A percentile compares a stretch with the other conserved stretches of the same genome.
Conservation (phyloP, 2,797 vertebrate species). For the Nothura maculosa region DNA sequence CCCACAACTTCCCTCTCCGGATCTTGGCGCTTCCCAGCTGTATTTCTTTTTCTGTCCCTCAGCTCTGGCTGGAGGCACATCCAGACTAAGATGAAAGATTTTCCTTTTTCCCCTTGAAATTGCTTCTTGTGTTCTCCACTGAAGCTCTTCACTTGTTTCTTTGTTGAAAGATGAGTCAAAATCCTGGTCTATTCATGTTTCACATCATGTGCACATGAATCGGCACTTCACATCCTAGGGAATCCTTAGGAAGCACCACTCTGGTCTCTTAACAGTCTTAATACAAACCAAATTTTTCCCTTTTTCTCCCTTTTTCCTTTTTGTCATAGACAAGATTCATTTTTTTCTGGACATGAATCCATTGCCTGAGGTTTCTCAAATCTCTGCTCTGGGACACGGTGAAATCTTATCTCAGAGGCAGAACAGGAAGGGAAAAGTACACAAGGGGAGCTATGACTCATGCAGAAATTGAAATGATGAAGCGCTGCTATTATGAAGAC, state of each 20-base stretch:
- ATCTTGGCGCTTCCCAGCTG: not conserved
- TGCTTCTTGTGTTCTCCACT: not conserved
- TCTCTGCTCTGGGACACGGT: constrained; percentile 54
- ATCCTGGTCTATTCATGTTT: constrained; percentile 69
- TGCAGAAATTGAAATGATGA: constrained; percentile 55
- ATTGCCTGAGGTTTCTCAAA: constrained; percentile 50
- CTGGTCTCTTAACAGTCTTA: constrained; percentile 68
- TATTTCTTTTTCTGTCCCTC: not conserved
- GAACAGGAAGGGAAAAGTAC: constrained; percentile 31
- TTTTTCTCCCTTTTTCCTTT: constrained; percentile 7
- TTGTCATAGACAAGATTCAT: constrained; percentile 33
- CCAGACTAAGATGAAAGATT: constrained; percentile 9
- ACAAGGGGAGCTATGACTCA: constrained; percentile 55
- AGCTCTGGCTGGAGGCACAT: constrained; percentile 34
- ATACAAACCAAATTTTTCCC: not conserved
- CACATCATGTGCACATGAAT: constrained; percentile 70
- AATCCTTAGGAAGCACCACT: constrained; percentile 60
- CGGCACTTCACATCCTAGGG: constrained; percentile 72
- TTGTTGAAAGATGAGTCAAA: constrained; percentile 43
- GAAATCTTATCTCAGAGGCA: constrained; percentile 50
- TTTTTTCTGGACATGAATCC: constrained; percentile 52
- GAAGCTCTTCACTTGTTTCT: not conserved
- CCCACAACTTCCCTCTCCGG: not conserved
- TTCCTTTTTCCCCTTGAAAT: constrained; percentile 20
- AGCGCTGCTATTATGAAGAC: constrained; percentile 46